These are phyloP conservation scores for Heliconius congener DNA, from an alignment of 1,140 invertebrate genomes.

Conservation along the genomic window DNA sequence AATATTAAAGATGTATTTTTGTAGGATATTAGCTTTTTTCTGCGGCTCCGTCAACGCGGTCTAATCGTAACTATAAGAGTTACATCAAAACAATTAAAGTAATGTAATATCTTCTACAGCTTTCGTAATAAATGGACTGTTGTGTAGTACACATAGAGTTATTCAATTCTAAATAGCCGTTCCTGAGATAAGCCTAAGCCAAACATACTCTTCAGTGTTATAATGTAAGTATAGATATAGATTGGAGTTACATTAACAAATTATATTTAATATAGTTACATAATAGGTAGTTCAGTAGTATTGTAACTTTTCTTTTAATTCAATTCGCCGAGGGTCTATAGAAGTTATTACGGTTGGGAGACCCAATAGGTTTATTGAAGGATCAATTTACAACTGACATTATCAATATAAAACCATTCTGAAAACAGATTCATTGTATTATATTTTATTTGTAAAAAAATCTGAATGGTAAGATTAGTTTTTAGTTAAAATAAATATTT, in stretches of 20 bases:
- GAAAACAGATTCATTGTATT: slow-evolving; percentile 10
- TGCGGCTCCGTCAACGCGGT: too few relatives aligned
- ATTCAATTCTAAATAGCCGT: too few relatives aligned
- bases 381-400: slow-evolving; percentile 25
- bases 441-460: neutral
- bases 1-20: too few relatives aligned
- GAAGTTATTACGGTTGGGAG: slow-evolving; percentile 18
- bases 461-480: neutral
- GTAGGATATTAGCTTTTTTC: too few relatives aligned
- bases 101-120: too few relatives aligned
- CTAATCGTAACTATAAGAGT: neutral
- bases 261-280: neutral
- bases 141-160: too few relatives aligned
- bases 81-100: neutral
- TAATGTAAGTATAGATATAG: too few relatives aligned
- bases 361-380: slow-evolving; percentile 21
- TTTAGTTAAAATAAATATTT: too few relatives aligned
- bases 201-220: too few relatives aligned
- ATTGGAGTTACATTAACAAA: neutral
- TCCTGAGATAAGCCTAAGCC: too few relatives aligned
- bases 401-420: neutral
- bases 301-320: slow-evolving; percentile 25
- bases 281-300: neutral
- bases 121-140: too few relatives aligned
- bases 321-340: slow-evolving; percentile 24